Evolutionary conservation across 1,140 invertebrate species (phyloP), one percentile per base, ranked within the genome.

Genomic region (Agrypnia vestita): DNA sequence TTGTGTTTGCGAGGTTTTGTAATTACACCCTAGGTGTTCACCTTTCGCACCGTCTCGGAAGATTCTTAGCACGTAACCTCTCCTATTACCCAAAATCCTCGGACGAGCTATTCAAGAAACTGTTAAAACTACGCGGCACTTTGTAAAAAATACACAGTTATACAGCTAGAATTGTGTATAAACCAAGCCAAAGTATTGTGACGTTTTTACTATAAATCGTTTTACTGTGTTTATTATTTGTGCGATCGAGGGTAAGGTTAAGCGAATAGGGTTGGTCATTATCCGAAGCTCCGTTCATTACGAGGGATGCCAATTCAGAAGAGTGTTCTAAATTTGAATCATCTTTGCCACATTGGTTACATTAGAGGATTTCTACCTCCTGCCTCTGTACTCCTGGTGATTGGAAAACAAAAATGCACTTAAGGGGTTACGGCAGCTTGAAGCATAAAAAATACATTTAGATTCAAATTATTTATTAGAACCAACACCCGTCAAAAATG

Each of bases 241-340:
- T 8, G 10, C n/a, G n/a, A n/a, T 25, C 8, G n/a, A n/a, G 15
- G 67, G 49, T 71, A 51, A 47, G 46, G 67, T 71, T 51, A 71
- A 51, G 67, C 67, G 67, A 11, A 25, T 49, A 25, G 51, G 51
- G 61, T 71, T 74, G 67, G 56, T 79, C 78, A 80, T 80, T 76
- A 80, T 76, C 72, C 73, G 64, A 61, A 76, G 79, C 74, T 80
- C 47, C 73, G 73, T 80, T 80, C 79, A 80, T 80, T 80, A 76
- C 72, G 12, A 64, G 56, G 13, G 75, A 19, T 19, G 47, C 44
- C 49, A 53, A 64, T 77, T 77, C 56, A 35, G 75, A 77, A 19
- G 72, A 59, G 53, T 19, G 67, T 71, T 71, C 67, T 47, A 51
- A 46, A 71, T 71, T 71, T 71, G 67, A 71, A 71, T 71, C 49